Conservation (phyloP, 2,797 vertebrate species). For the Bucorvus abyssinicus region DNA sequence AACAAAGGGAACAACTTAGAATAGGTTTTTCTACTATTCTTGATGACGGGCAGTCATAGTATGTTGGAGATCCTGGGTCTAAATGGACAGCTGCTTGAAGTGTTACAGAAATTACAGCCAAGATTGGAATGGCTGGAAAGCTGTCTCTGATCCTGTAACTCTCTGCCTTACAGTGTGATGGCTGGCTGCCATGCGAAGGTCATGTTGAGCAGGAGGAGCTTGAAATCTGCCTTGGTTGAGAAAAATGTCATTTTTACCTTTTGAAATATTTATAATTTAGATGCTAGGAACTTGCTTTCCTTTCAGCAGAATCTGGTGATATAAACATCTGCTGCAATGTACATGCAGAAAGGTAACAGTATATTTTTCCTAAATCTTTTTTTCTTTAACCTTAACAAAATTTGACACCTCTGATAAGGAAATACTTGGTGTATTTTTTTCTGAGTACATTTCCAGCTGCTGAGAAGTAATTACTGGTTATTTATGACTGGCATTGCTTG, state of each 20-base stretch:
- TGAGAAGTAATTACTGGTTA: background rate
- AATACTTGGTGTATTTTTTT: background rate
- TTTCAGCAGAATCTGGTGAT: background rate
- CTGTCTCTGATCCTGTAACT: background rate
- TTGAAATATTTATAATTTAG: conserved; percentile 12
- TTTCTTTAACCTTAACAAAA: background rate
- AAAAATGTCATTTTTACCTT: background rate
- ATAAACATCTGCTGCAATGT: background rate
- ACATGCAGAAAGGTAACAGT: background rate
- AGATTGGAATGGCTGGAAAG: background rate
- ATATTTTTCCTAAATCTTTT: background rate
- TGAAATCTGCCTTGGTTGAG: conserved; percentile 23
- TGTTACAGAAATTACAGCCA: background rate
- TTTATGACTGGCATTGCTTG: background rate
- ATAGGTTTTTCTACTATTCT: background rate
- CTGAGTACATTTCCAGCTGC: background rate
- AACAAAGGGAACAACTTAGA: background rate
- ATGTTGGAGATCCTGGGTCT: background rate
- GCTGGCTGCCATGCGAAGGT: background rate
- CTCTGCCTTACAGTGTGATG: background rate
- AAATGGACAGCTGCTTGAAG: background rate
- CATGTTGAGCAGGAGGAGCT: background rate
- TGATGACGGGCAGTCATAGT: background rate
- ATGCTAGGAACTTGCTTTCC: background rate
- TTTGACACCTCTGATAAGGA: background rate